phyloP scores from a whole-genome alignment of 23 tunicate genomes.

The Trididemnum clinides region DNA sequence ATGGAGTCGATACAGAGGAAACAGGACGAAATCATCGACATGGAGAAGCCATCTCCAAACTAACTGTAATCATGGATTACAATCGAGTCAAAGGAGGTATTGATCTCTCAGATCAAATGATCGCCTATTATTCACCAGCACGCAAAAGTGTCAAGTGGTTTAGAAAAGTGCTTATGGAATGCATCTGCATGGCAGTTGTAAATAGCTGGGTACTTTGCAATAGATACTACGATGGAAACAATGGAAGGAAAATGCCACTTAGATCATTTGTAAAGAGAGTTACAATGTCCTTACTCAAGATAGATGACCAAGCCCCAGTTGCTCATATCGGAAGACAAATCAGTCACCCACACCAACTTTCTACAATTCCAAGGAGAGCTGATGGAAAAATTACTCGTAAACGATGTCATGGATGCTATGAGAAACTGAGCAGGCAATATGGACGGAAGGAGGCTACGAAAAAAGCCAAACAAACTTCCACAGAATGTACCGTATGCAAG shows the following conservation, averaged over 20 bases:
- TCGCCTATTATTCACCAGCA: constrained; percentile 15
- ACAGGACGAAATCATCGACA: neutral
- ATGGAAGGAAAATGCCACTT: constrained; percentile 16
- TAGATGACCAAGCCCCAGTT: constrained; percentile 20
- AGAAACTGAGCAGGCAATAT: neutral
- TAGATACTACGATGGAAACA: constrained; percentile 4
- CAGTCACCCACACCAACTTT: constrained; percentile 19
- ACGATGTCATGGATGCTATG: constrained; percentile 30
- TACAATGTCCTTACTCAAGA: constrained; percentile 6
- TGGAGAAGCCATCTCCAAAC: neutral
- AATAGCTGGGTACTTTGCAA: constrained; percentile 21
- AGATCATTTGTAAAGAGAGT: neutral
- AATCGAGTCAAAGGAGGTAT: constrained; percentile 9
- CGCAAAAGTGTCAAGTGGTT: constrained; percentile 15
- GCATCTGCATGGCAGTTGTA: constrained; percentile 13
- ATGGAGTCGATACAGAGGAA: neutral
- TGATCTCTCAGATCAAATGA: constrained; percentile 22
- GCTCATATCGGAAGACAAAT: constrained; percentile 2
- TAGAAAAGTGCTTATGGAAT: constrained; percentile 11
- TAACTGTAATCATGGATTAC: constrained; percentile 25
- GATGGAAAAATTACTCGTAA: constrained; percentile 19
- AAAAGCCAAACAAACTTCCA: constrained; percentile 21
- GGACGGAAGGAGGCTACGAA: constrained; percentile 2
- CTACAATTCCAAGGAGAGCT: constrained; percentile 4
- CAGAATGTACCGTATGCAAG: constrained; percentile 17